Evolutionary conservation across 2,797 vertebrate genomes (phyloP).

Genomic region (Triplophysa yarkandensis): DNA sequence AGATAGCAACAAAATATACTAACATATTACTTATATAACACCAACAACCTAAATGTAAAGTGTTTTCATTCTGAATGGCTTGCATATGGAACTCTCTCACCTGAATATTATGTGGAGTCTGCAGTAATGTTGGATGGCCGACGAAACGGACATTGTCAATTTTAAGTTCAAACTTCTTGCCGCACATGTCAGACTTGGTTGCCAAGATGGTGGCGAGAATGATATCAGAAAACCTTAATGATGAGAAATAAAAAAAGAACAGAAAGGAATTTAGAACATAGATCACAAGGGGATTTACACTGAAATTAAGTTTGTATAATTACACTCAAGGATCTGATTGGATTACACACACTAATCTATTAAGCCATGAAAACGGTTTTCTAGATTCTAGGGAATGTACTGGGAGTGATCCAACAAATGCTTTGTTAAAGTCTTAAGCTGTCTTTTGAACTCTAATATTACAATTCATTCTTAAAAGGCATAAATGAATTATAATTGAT

Average conservation of each 20-base stretch:
- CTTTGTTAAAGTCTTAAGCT: slow-evolving; percentile 54
- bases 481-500: slow-evolving; percentile 55
- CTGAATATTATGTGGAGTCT: slow-evolving; percentile 87
- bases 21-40: too few relatives aligned
- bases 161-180: slow-evolving; percentile 98
- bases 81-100: slow-evolving; percentile 64
- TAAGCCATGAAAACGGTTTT: background rate
- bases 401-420: slow-evolving; percentile 55
- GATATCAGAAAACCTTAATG: slow-evolving; percentile 91
- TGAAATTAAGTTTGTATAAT: slow-evolving; percentile 29
- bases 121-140: slow-evolving; percentile 93
- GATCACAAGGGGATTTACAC: background rate
- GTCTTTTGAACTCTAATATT: slow-evolving; percentile 49
- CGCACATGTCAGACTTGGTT: slow-evolving; percentile 98
- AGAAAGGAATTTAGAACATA: slow-evolving; percentile 9
- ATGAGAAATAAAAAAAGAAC: slow-evolving; percentile 10
- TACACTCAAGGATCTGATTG: slow-evolving; percentile 28
- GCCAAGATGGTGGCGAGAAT: slow-evolving; percentile 97
- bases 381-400: slow-evolving; percentile 9
- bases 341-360: slow-evolving; percentile 22
- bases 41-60: too few relatives aligned
- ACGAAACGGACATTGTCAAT: slow-evolving; percentile 98
- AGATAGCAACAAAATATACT: too few relatives aligned
- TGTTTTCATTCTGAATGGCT: too few relatives aligned
- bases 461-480: slow-evolving; percentile 52